Base-by-base conservation (phyloP, 2,113 vertebrate species). In the Ardeotis arabs region DNA sequence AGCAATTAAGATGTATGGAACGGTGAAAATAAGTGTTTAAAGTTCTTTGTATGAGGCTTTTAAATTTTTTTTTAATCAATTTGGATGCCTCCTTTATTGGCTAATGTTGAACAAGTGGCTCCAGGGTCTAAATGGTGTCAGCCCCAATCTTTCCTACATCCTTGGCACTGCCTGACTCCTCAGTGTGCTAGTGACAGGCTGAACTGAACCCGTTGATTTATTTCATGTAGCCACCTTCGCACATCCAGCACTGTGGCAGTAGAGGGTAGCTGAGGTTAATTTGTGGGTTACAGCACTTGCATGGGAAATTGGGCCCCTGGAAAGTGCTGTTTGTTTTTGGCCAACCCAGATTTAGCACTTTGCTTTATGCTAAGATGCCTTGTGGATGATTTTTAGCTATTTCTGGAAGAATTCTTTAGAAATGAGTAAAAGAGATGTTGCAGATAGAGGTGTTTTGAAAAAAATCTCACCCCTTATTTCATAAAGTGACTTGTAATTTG, bases 171-270 rank as follows among this genome's bases (percentile, higher is more conserved):
- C 55, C 55, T 45, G 28, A 11, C 28, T 75, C 13, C 14, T 7
- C 39, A 22, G 15, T 14, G 33, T 28, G 28, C 41, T 27, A 18
- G 12, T 8, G 7, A 25, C 59, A 41, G 28, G 25, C 18, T 69
- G n/a, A 79, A 76, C 50, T 0, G 3, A 76, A 39, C 37, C 22
- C 37, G 9, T 16, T 59, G 37, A 58, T 84, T 59, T 44, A 53
- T 69, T 80, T 69, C 33, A 29, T 8, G 4, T 17, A 19, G 29
- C 76, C n/a, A 9, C 29, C 39, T 73, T 69, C 35, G 7, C 14
- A 0, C 7, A 4, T 17, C 45, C 14, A 9, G 76, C 35, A 17
- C 59, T 0, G 1, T 67, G 25, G 19, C 17, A 33, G 60, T 7
- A 41, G 24, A 78, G 13, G 24, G 53, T 28, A 67, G 18, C 31